phyloP scores from a whole-genome alignment of 2,113 vertebrate genomes.

The Hystrix cristata region DNA sequence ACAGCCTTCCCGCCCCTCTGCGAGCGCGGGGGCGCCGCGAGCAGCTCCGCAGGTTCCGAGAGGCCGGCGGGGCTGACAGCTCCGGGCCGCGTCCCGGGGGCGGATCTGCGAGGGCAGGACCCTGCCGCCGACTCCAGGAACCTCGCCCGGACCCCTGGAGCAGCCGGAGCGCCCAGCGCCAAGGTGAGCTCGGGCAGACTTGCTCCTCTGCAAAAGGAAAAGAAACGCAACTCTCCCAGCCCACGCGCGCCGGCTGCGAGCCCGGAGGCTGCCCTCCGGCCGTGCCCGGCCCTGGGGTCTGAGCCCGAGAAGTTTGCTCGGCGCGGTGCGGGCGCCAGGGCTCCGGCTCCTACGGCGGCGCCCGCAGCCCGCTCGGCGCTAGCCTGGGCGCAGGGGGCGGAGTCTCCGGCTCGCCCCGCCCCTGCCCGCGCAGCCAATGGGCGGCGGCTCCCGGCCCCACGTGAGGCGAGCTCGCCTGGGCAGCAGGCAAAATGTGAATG shows the following conservation, averaged over 20 bases:
- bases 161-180: neutral
- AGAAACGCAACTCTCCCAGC: neutral
- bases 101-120: neutral
- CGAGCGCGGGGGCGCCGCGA: neutral
- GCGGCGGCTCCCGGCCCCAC: slow-evolving; percentile 70
- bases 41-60: neutral
- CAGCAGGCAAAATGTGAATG: slow-evolving; percentile 90
- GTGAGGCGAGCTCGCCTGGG: slow-evolving; percentile 83
- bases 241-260: neutral
- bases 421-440: slow-evolving; percentile 76
- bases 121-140: neutral
- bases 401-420: neutral
- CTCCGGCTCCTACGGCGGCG: neutral
- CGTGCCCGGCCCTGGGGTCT: neutral
- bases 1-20: neutral
- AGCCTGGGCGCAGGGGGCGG: neutral
- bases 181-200: neutral
- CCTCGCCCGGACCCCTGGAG: neutral
- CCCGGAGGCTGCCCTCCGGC: neutral
- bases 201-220: neutral
- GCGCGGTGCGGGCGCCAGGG: neutral
- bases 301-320: slow-evolving; percentile 8
- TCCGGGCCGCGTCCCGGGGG: neutral
- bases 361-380: neutral
- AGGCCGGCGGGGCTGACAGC: neutral